Conservation (phyloP, 2,113 vertebrate genomes). For the Elgaria multicarinata region DNA sequence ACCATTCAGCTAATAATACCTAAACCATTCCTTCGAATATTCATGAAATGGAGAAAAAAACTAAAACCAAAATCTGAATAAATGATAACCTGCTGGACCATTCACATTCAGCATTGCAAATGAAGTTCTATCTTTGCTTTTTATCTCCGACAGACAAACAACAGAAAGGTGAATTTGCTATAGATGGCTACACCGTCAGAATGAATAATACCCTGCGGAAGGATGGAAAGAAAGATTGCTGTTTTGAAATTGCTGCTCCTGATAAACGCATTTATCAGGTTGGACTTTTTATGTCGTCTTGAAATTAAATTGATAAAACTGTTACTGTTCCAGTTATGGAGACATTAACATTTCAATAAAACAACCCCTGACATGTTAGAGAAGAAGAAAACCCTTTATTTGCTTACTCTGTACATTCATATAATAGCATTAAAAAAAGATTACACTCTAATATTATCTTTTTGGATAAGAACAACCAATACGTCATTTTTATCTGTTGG, state of each 20-base stretch:
- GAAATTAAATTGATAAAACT: conserved; percentile 82
- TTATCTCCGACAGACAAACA: conserved; percentile 91
- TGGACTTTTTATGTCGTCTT: conserved; percentile 71
- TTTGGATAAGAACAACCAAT: conserved; percentile 65
- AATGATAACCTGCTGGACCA: conserved; percentile 59
- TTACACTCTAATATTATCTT: conserved; percentile 67
- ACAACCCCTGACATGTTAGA: conserved; percentile 67
- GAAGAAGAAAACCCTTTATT: conserved; percentile 49
- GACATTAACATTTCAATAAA: conserved; percentile 77
- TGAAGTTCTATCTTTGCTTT: conserved; percentile 74
- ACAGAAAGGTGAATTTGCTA: conserved; percentile 96
- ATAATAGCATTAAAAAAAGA: conserved; percentile 57
- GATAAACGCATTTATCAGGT: conserved; percentile 98
- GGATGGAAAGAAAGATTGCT: conserved; percentile 95
- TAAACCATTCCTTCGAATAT: conserved; percentile 58
- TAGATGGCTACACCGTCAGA: conserved; percentile 91
- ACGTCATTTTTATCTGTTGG: conserved; percentile 71
- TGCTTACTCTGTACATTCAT: conserved; percentile 60
- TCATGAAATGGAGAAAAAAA: conserved; percentile 54
- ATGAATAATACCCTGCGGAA: conserved; percentile 91
- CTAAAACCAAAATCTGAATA: conserved; percentile 69
- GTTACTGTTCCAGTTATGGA: conserved; percentile 73
- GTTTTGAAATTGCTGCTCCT: conserved; percentile 95
- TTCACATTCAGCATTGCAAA: conserved; percentile 63
- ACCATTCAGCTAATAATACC: conserved; percentile 53